Evolutionary conservation across 2,113 vertebrate genomes (phyloP).

Genomic region (Prietella phreatophila): DNA sequence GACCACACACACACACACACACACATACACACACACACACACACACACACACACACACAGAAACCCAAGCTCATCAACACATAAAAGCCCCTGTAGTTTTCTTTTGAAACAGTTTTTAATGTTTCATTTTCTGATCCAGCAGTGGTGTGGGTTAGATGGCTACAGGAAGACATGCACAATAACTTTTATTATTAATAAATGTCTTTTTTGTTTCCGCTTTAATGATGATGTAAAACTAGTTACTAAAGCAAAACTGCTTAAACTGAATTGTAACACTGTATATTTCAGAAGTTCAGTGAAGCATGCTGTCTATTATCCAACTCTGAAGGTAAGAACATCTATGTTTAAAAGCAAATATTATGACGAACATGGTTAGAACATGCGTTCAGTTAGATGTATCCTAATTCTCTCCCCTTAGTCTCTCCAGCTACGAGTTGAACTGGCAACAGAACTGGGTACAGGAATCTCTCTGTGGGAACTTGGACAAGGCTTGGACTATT

Average conservation of each 20-base stretch:
- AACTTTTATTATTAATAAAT: background rate
- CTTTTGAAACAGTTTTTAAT: background rate
- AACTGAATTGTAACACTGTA: background rate
- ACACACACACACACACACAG: background rate
- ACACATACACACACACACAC: background rate
- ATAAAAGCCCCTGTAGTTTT: conserved; percentile 16
- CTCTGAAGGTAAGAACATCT: conserved; percentile 79
- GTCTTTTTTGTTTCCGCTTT: background rate
- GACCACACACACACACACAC: too few relatives aligned
- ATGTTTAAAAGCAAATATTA: background rate
- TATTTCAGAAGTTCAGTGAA: conserved; percentile 80
- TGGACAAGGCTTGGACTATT: conserved; percentile 98
- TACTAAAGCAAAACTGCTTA: background rate
- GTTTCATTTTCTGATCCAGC: background rate
- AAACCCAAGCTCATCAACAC: background rate
- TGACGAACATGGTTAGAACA: background rate
- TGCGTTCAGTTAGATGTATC: background rate
- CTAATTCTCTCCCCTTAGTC: conserved; percentile 73
- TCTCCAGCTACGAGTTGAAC: conserved; percentile 80
- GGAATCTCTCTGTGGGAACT: conserved; percentile 96
- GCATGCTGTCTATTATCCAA: conserved; percentile 87
- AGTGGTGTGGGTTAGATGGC: background rate
- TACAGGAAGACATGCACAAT: background rate
- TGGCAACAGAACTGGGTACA: conserved; percentile 88
- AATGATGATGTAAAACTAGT: background rate